phyloP scores from a whole-genome alignment of 2,113 vertebrate species.

The Notarius quadriscutis region DNA sequence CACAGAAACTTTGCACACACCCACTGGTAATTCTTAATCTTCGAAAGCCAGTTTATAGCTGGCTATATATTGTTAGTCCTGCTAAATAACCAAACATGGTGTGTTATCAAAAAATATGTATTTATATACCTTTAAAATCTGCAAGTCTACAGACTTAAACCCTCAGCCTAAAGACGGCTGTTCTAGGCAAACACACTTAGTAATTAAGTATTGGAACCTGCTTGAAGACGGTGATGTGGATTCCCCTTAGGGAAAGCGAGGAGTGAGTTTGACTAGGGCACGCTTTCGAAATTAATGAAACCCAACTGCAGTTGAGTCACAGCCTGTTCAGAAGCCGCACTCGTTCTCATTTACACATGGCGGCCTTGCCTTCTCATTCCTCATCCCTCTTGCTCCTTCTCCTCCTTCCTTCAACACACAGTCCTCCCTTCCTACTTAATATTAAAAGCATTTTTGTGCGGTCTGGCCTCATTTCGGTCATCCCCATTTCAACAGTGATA shows the following conservation, averaged over 20 bases:
- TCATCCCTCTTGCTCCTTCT: not conserved
- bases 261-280: slow-evolving; percentile 24
- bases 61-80: not conserved
- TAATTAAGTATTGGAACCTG: not conserved
- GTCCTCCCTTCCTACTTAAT: not conserved
- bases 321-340: not conserved
- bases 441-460: not conserved
- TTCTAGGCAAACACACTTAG: not conserved
- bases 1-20: not conserved
- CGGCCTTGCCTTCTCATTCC: not conserved
- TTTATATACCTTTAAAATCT: not conserved
- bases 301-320: slow-evolving; percentile 7
- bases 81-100: not conserved
- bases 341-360: slow-evolving; percentile 3
- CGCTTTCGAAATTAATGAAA: slow-evolving; percentile 9
- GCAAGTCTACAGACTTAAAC: not conserved
- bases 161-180: not conserved
- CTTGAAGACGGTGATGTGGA: slow-evolving; percentile 4
- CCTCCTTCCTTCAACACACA: not conserved
- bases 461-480: slow-evolving; percentile 3
- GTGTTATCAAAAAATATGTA: not conserved
- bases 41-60: not conserved
- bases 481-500: not conserved
- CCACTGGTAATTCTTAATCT: not conserved
- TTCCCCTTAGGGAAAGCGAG: not conserved